Base-by-base conservation (phyloP, 2,888 invertebrate species). In the Congeria kusceri region DNA sequence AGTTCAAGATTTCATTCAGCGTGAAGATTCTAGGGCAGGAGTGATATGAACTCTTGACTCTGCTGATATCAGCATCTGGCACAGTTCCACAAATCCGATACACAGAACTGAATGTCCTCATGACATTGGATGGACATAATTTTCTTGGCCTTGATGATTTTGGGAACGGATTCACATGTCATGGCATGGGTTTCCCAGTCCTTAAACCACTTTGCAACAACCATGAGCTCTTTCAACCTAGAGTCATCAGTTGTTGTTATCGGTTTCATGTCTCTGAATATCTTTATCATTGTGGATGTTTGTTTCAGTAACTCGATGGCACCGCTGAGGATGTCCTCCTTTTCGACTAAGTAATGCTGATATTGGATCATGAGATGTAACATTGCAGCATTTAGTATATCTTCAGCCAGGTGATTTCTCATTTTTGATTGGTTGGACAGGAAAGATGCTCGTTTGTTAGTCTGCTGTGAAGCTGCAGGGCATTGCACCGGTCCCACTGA, bases 401-500 rank as follows among this genome's bases (percentile, higher is more conserved):
- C 69, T n/a, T 27, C 27, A n/a, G 11, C 47, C 4, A 75, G 64
- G 20, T 79, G 74, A 39, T 79, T 79, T 9, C 79, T 49, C 75
- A 79, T 79, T 76, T 74, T 77, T 47, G 25, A 44, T n/a, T 69
- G 74, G 15, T 2, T 66, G n/a, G 57, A 23, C 53, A 18, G 81
- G 47, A 61, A 72, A 82, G 11, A 28, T 84, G 82, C 18, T 77
- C 80, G 23, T 74, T 58, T 18, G 69, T 69, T 20, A 82, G 56
- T 28, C 71, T 74, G 28, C 64, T 58, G 47, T 84, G 81, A 1
- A 81, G 39, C 29, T 75, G 57, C 3, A 76, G 11, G 15, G 49
- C 27, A 64, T 84, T 77, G 15, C 44, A 28, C 57, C 57, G 62
- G 27, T 84, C 84, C 80, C 80, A 84, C 1, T 61, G 15, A 44